A percentile compares a stretch with the other conserved stretches of the same genome.
Evolutionary conservation across 2,888 invertebrate species (phyloP).

Genomic region (Amiota mariae): DNA sequence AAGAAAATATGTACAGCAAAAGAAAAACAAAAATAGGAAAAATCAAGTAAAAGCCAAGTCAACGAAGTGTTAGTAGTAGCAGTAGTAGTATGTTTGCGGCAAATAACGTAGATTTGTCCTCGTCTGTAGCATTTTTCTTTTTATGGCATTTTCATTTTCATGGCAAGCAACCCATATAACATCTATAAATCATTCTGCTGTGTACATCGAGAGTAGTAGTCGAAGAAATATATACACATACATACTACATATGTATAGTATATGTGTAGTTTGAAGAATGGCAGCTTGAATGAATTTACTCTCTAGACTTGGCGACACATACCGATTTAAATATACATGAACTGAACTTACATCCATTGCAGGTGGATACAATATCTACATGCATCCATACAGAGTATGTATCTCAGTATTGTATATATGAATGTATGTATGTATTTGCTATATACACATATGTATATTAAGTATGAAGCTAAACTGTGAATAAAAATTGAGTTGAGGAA

Average conservation of each 20-base stretch:
- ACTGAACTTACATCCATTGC: too few species aligned
- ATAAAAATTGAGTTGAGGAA: constrained; percentile 13
- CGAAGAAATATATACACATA: too few species aligned
- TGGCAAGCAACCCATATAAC: constrained; percentile 23
- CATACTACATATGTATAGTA: too few species aligned
- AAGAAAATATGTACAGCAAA: neutral
- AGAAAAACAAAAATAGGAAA: neutral
- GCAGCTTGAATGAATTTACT: neutral
- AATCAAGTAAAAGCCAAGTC: neutral
- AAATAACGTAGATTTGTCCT: constrained; percentile 26
- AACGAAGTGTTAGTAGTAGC: neutral
- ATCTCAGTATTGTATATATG: too few species aligned
- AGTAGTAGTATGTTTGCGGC: neutral
- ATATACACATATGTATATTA: neutral
- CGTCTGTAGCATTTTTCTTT: constrained; percentile 23
- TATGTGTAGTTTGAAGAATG: neutral
- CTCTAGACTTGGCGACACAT: constrained; percentile 23
- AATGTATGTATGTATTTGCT: too few species aligned
- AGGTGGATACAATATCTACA: too few species aligned
- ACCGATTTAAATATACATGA: neutral
- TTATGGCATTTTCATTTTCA: constrained; percentile 30
- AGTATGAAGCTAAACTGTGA: too few species aligned
- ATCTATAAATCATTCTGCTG: constrained; percentile 18
- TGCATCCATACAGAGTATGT: neutral
- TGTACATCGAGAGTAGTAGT: too few species aligned